These are phyloP conservation scores for Lepidothrix coronata DNA, from an alignment of 2,113 vertebrate species.

Conservation along the genomic window DNA sequence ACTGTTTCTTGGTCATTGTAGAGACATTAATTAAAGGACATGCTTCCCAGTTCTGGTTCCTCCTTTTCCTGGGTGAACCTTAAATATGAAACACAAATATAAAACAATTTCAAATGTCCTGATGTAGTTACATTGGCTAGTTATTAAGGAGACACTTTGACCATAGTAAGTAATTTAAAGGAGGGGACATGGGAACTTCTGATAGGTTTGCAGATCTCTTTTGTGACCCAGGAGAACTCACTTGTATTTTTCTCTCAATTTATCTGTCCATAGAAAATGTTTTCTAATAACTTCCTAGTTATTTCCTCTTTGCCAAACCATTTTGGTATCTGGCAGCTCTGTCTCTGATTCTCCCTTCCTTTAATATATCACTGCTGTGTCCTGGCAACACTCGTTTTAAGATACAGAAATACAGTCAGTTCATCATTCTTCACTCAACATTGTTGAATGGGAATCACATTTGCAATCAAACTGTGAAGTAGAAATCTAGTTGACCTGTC, in stretches of 20 bases:
- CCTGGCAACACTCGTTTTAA: background rate
- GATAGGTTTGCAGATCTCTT: background rate
- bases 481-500: background rate
- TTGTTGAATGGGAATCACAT: background rate
- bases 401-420: constrained; percentile 4
- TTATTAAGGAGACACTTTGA: background rate
- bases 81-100: background rate
- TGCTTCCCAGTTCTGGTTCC: background rate
- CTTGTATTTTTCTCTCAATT: background rate
- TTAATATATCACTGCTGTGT: background rate
- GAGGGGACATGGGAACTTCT: background rate
- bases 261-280: background rate
- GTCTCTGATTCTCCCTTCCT: background rate
- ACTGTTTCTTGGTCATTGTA: background rate
- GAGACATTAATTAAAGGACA: background rate
- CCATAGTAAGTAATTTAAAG: background rate
- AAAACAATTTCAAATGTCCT: background rate
- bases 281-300: background rate
- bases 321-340: background rate
- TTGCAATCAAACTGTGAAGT: background rate
- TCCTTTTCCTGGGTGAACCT: background rate
- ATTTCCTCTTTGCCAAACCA: background rate
- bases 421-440: background rate
- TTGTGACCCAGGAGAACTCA: background rate
- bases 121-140: background rate